Conservation (phyloP, 1,140 invertebrate species). For the Heliothis virescens region DNA sequence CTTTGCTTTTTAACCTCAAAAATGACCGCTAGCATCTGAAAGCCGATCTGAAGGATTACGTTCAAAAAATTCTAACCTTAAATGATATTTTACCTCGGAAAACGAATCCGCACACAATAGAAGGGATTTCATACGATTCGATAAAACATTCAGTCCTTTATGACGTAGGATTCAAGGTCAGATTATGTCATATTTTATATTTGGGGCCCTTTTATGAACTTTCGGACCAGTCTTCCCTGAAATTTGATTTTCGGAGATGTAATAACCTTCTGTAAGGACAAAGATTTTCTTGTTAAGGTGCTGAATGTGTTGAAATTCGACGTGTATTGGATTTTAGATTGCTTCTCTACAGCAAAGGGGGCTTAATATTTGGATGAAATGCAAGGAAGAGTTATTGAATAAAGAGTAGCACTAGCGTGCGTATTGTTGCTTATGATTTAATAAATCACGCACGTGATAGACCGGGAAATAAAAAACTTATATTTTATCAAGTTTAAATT, state of each 20-base stretch:
- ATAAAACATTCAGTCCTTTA: conserved; percentile 5
- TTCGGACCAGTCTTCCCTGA: neutral
- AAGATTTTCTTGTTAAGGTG: neutral
- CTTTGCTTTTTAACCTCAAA: no score
- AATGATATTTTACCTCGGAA: neutral
- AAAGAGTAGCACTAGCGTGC: no score
- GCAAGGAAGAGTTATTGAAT: no score
- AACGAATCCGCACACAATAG: neutral
- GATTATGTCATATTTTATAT: conserved; percentile 24
- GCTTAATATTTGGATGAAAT: no score
- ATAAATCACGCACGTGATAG: no score
- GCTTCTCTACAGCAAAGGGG: no score
- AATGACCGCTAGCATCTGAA: no score
- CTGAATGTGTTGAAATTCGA: neutral
- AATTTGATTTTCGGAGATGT: neutral
- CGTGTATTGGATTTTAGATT: no score
- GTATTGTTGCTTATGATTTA: no score
- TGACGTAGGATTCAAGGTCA: neutral
- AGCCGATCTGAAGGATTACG: neutral
- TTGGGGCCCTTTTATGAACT: conserved; percentile 18
- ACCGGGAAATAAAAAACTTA: no score
- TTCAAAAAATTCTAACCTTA: neutral
- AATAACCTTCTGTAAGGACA: neutral
- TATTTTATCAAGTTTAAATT: no score
- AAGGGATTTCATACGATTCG: neutral